Base-by-base conservation (phyloP, 2,888 invertebrate genomes). In the Homarus gammarus region DNA sequence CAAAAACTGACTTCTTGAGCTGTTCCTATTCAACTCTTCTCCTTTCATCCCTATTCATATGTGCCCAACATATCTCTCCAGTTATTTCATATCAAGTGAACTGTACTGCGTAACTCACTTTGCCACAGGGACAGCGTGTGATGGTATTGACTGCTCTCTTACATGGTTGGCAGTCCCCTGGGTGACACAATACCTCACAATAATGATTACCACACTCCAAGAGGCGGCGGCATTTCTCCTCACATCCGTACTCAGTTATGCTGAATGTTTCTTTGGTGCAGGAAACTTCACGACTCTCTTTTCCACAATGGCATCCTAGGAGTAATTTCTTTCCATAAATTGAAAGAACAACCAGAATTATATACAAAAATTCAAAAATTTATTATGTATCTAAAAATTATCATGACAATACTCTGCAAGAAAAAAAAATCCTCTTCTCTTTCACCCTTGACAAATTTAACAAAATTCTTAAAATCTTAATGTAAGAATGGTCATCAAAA, bases 91-190 rank as follows among this genome's bases (percentile, higher is more conserved):
- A n/a, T n/a, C n/a, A n/a, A n/a, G n/a, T n/a, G 44, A 44, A 44
- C 12, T 12, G 12, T 44, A 44, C 5, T 44, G 31, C 27, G 27
- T 15, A 64, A 36, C 87, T 77, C 38, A 88, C 95, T 94, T 96
- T 96, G 0, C 97, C 97, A 93, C 98, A 98, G 0, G 96, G 96
- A 93, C 98, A 98, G 64, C 95, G 95, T 6, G 95, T 95, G 15
- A 97, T 95, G 51, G 94, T 93, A 75, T 85, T 64, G 6, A 91
- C 85, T 49, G 91, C 87, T 75, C 73, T 77, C 44, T 94, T 94
- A 93, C 98, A 98, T 0, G 95, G 94, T 6, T 95, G 94, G 93
- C 97, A 97, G 0, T 94, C 93, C 0, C 95, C 96, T 0, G 95
- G 94, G 93, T 98, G 97, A 93, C 97, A 98, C 2, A 92, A 83